Evolutionary conservation across 1,140 invertebrate genomes (phyloP), one percentile per base, ranked within the genome.

Genomic region (Dinothrombium tinctorium): DNA sequence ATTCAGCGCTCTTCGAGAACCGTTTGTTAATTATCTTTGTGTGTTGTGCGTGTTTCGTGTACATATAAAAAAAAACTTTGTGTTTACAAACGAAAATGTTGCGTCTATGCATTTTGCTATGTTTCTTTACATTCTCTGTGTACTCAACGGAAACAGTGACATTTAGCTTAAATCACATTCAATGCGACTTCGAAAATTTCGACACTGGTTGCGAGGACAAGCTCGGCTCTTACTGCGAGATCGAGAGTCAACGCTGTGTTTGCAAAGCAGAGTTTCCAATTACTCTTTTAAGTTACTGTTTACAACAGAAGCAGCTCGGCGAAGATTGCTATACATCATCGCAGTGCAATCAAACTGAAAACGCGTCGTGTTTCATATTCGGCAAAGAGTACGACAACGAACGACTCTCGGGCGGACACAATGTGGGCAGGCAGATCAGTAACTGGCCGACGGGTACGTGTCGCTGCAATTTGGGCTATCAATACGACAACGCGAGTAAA

Each of bases 321-420:
- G 28, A 32, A 11, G n/a, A 17, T 9, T 40, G 39, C 25, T 40
- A 32, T 15, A 40, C 39, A 19, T 40, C 39, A 7, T 9, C 15
- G 23, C 39, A 40, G 25, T 40, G 39, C 32, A 39, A 39, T 19
- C 17, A 31, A 20, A 40, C 22, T 20, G 9, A 11, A 2, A 40
- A 40, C 12, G 39, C 39, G 7, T 14, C 39, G 19, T 40, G 39
- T 19, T 40, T 22, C 39, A 40, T 40, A 9, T 21, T 40, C 7
- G 39, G 39, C 11, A 40, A 15, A 9, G 39, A 40, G 24, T 40
- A 40, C 19, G 39, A 40, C 24, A 17, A 31, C 32, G n/a, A n/a
- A n/a, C n/a, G n/a, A n/a, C n/a, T n/a, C n/a, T 40, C 39, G 1
- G 39, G 39, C 21, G 28, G 39, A 21, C 39, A 40, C 17, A 29